Percentiles rank a stretch among this genome's conserved stretches.
Conservation (phyloP, 2,797 vertebrate genomes). For the Anguilla obscura region DNA sequence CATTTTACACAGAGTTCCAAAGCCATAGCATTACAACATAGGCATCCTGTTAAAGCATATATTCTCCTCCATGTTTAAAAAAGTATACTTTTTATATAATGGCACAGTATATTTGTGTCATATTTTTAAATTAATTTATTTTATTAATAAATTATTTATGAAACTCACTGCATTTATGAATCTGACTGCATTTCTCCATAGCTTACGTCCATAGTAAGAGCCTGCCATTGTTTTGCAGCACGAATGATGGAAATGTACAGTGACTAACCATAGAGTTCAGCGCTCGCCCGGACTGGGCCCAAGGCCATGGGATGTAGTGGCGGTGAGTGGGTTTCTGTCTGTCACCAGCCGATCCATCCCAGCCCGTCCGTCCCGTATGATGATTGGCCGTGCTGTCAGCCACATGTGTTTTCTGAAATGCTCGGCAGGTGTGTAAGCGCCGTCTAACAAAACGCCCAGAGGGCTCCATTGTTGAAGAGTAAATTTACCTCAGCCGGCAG, state of each 20-base stretch:
- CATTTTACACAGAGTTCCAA: conserved; percentile 21
- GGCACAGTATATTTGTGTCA: neutral
- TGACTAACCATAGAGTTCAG: conserved; percentile 8
- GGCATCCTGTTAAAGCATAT: neutral
- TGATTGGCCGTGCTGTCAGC: neutral
- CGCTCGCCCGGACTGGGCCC: conserved; percentile 13
- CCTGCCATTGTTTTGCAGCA: neutral
- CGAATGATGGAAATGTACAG: neutral
- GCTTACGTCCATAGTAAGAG: neutral
- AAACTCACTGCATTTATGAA: neutral
- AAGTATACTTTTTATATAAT: neutral
- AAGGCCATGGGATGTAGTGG: conserved; percentile 38
- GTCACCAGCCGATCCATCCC: conserved; percentile 26
- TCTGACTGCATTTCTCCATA: conserved; percentile 17
- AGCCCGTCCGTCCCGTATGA: neutral
- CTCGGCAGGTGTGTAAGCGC: conserved; percentile 51
- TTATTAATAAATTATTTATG: neutral
- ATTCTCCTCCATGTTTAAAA: neutral
- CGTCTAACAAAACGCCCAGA: conserved; percentile 2
- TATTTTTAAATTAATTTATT: neutral
- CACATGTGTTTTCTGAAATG: conserved; percentile 31
- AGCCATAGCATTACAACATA: conserved; percentile 22
- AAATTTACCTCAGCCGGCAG: conserved; percentile 5
- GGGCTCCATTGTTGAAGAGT: neutral
- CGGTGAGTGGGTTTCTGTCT: conserved; percentile 26